These are phyloP conservation scores for Syritta pipiens DNA, from an alignment of 2,888 invertebrate genomes.

Conservation along the genomic window DNA sequence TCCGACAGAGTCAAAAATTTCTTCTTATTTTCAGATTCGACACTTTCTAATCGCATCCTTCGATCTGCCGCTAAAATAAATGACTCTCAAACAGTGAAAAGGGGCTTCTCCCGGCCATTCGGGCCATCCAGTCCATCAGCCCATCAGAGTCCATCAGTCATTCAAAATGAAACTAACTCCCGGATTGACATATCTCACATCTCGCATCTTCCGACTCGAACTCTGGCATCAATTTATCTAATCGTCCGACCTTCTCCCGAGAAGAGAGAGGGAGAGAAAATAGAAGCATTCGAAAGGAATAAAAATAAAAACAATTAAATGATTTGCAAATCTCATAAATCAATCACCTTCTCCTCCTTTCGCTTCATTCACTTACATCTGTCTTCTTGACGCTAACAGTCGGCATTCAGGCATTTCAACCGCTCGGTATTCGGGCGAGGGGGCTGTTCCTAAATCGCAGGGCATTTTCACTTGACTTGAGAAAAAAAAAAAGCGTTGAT, in stretches of 20 bases:
- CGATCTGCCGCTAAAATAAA: too few relatives aligned
- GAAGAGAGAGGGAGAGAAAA: not conserved
- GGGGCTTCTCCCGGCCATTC: too few relatives aligned
- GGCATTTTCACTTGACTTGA: conserved; percentile 56
- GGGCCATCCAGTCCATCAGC: too few relatives aligned
- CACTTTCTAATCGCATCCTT: too few relatives aligned
- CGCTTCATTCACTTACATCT: conserved; percentile 59
- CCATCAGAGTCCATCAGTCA: conserved; percentile 40
- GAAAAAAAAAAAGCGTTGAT: conserved; percentile 64
- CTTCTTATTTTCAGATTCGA: too few relatives aligned
- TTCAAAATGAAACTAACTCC: conserved; percentile 29
- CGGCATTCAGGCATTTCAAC: too few relatives aligned
- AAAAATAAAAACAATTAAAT: conserved; percentile 62
- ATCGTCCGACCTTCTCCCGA: conserved; percentile 17
- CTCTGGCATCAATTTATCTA: conserved; percentile 58
- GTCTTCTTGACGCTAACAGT: conserved; percentile 53
- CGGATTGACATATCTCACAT: conserved; percentile 58
- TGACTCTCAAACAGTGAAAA: too few relatives aligned
- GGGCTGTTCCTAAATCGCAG: too few relatives aligned
- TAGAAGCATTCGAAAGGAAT: conserved; percentile 1
- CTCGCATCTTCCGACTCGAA: conserved; percentile 16
- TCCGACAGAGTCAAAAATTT: too few relatives aligned
- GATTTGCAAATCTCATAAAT: conserved; percentile 68
- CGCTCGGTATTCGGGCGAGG: too few relatives aligned
- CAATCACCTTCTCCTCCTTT: conserved; percentile 65